Evolutionary conservation across 2,797 vertebrate genomes (phyloP).

Genomic region (Nyctibius grandis): DNA sequence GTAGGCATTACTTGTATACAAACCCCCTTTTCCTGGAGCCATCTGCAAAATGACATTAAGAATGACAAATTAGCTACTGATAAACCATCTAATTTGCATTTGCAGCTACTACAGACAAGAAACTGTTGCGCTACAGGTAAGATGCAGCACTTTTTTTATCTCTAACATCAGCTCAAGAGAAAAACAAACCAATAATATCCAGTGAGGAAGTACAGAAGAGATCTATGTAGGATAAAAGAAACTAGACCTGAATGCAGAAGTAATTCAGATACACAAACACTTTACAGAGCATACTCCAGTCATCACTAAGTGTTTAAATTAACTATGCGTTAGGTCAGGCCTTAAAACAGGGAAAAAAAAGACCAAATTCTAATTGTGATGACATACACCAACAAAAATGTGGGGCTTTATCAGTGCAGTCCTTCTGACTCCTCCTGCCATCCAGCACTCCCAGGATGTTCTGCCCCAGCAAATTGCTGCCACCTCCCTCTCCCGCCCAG

Average conservation of each 20-base stretch:
- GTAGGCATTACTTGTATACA: background rate
- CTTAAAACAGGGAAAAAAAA: background rate
- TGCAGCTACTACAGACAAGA: background rate
- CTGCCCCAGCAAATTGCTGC: background rate
- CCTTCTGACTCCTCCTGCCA: background rate
- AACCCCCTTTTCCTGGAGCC: background rate
- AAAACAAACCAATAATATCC: background rate
- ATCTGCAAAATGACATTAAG: constrained; percentile 14
- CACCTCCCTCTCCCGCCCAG: background rate
- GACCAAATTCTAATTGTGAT: background rate
- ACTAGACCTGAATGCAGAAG: background rate
- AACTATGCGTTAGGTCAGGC: background rate
- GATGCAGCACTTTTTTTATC: background rate
- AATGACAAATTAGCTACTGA: background rate
- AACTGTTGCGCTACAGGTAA: background rate
- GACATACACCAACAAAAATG: background rate
- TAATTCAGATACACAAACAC: background rate
- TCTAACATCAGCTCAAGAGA: background rate
- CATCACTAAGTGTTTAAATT: background rate
- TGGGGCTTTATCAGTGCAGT: background rate
- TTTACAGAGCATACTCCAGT: background rate
- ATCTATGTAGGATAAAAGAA: background rate
- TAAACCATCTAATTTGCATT: constrained; percentile 17
- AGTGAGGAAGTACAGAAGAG: background rate
- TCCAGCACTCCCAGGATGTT: background rate